These are phyloP conservation scores for Leptopilina drosophilae DNA, from an alignment of 2,888 invertebrate genomes.

Conservation along the genomic window DNA sequence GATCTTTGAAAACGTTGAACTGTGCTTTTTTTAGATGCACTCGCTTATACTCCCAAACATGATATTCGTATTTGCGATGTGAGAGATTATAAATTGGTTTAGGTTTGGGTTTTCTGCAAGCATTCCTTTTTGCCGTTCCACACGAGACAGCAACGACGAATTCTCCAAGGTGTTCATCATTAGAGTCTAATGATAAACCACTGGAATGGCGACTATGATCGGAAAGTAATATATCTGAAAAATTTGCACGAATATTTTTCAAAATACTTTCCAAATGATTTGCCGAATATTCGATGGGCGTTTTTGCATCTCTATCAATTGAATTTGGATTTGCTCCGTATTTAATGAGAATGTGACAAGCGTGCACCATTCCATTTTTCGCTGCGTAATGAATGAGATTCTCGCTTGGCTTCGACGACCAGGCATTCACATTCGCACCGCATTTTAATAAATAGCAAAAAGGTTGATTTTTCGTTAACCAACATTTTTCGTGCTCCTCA, in stretches of 20 bases:
- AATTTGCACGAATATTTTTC: not conserved
- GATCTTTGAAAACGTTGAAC: not conserved
- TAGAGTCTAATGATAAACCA: no score
- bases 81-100: no score
- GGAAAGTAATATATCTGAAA: not conserved
- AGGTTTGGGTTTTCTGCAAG: no score
- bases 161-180: no score
- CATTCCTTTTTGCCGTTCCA: no score
- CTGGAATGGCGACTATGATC: no score
- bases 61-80: not conserved
- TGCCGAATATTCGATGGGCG: not conserved
- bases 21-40: rapidly evolving
- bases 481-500: no score
- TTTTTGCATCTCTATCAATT: not conserved
- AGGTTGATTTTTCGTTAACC: not conserved
- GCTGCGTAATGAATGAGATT: not conserved
- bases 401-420: not conserved
- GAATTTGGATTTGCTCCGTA: not conserved
- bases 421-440: not conserved
- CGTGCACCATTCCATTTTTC: not conserved
- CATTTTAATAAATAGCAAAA: not conserved
- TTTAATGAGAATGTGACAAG: not conserved
- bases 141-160: no score
- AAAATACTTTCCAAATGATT: not conserved
- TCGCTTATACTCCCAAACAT: not conserved